Evolutionary conservation across 2,113 vertebrate genomes (phyloP).

Genomic region (Eptatretus burgeri): DNA sequence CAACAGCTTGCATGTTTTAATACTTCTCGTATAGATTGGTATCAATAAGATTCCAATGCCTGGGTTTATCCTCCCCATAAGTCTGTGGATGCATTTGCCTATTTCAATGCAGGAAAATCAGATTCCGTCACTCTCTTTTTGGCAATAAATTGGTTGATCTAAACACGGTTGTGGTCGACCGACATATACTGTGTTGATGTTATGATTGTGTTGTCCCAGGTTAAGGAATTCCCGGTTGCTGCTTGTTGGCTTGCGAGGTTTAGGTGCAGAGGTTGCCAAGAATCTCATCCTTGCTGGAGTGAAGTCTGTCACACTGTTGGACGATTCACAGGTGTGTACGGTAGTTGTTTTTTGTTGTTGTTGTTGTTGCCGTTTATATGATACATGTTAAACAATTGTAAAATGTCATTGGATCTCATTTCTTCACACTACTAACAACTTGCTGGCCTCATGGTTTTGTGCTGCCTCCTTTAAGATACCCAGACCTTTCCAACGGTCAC

Average conservation of each 20-base stretch:
- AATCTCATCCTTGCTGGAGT: constrained; percentile 72
- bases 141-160: no score
- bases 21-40: no score
- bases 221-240: constrained; percentile 48
- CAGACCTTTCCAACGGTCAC: no score
- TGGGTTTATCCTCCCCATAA: no score
- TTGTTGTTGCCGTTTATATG: neutral
- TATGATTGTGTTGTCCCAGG: constrained; percentile 14
- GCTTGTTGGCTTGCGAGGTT: constrained; percentile 42
- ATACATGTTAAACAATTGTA: constrained; percentile 1
- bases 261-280: constrained; percentile 70
- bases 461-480: no score
- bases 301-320: constrained; percentile 49
- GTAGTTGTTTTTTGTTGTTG: neutral
- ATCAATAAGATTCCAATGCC: no score
- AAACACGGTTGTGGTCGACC: no score
- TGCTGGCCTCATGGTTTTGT: neutral
- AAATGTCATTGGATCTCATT: neutral
- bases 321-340: constrained; percentile 41
- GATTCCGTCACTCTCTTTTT: no score
- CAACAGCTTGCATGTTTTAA: no score
- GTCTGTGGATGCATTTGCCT: no score
- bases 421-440: neutral
- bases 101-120: no score
- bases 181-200: no score